phyloP scores from a whole-genome alignment of 2,888 invertebrate genomes.

The Lypha dubia region DNA sequence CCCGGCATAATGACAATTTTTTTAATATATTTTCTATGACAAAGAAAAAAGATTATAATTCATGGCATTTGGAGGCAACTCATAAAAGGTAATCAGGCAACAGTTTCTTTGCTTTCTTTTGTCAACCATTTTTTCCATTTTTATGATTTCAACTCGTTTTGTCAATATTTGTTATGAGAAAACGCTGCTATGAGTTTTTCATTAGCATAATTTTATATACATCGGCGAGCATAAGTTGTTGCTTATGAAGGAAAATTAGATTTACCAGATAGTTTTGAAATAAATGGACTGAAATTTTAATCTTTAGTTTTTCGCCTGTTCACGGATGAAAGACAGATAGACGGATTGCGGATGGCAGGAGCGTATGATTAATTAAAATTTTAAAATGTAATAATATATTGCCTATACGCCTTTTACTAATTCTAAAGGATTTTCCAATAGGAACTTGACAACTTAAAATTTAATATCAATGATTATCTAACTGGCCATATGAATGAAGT shows the following conservation, averaged over 20 bases:
- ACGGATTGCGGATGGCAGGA: too few relatives aligned
- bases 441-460: too few relatives aligned
- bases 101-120: conserved; percentile 41
- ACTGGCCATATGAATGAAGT: too few relatives aligned
- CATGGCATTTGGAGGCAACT: conserved; percentile 23
- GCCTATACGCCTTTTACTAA: too few relatives aligned
- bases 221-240: conserved; percentile 45
- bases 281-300: background rate
- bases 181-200: conserved; percentile 16
- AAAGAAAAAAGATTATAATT: conserved; percentile 11
- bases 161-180: background rate
- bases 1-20: too few relatives aligned
- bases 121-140: conserved; percentile 33
- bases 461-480: too few relatives aligned
- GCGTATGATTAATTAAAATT: too few relatives aligned
- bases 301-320: too few relatives aligned
- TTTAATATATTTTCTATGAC: background rate
- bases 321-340: too few relatives aligned
- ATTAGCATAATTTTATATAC: conserved; percentile 67
- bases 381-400: too few relatives aligned
- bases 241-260: background rate
- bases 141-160: conserved; percentile 27
- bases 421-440: too few relatives aligned
- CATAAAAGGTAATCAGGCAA: conserved; percentile 32
- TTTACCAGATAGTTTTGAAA: background rate